These are phyloP conservation scores for Trematomus loennbergii DNA, from an alignment of 2,113 vertebrate species.

Conservation along the genomic window DNA sequence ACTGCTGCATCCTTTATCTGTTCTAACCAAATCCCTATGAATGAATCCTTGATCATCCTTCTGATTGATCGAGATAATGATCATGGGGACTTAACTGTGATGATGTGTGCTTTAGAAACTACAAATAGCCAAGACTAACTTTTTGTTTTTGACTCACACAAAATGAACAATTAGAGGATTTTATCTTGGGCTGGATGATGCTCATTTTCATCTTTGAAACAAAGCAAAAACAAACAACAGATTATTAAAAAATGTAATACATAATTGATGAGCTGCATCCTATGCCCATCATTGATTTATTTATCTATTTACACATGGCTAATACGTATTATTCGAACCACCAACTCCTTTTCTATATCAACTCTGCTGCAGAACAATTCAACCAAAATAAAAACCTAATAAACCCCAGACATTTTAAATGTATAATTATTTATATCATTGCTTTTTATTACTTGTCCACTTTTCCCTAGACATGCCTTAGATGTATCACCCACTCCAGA, in stretches of 20 bases:
- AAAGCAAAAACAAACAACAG: not conserved
- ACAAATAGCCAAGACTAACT: too few species aligned
- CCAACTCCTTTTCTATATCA: not conserved
- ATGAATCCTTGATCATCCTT: too few species aligned
- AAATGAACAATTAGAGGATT: not conserved
- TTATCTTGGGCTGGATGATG: not conserved
- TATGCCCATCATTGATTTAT: not conserved
- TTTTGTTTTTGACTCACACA: not conserved
- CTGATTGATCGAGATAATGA: too few species aligned
- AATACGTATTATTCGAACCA: not conserved
- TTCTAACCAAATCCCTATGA: too few species aligned
- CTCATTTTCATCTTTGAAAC: not conserved
- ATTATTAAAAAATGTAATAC: not conserved
- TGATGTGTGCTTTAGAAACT: too few species aligned
- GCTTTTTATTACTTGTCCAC: not conserved
- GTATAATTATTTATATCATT: not conserved
- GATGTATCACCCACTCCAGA: not conserved
- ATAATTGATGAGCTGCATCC: not conserved
- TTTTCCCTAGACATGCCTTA: not conserved
- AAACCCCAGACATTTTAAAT: not conserved
- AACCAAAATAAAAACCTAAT: not conserved
- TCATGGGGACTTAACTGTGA: too few species aligned
- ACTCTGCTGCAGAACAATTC: not conserved
- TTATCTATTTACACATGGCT: not conserved
- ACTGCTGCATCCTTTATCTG: too few species aligned